Conservation (phyloP, 2,113 vertebrate species). For the Pampusana beccarii region DNA sequence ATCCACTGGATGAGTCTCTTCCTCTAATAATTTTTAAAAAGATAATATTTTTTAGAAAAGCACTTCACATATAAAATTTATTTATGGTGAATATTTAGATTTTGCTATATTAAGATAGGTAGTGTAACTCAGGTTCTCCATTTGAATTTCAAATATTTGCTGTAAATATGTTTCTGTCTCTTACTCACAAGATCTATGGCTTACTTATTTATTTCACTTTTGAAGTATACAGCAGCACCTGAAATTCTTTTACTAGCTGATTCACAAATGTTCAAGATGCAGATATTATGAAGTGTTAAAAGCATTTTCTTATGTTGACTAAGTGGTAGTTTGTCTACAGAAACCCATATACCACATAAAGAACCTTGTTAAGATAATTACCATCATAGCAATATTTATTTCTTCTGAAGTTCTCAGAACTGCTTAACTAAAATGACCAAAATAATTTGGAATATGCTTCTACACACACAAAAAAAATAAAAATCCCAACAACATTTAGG, state of each 20-base stretch:
- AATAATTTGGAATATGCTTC: neutral
- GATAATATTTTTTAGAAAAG: neutral
- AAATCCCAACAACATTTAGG: neutral
- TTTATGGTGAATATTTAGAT: neutral
- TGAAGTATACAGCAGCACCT: neutral
- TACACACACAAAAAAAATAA: neutral
- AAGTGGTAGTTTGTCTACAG: neutral
- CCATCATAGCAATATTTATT: neutral
- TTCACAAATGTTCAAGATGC: neutral
- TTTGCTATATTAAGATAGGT: neutral
- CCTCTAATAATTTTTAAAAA: constrained; percentile 78
- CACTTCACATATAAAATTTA: neutral
- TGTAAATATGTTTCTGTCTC: neutral
- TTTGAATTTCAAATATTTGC: neutral
- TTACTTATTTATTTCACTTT: neutral
- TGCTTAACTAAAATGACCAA: neutral
- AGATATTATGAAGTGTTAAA: neutral
- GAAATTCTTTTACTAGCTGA: neutral
- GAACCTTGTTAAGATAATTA: neutral
- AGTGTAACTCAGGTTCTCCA: neutral
- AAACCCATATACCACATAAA: neutral
- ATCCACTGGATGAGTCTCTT: constrained; percentile 92
- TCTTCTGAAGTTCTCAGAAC: neutral
- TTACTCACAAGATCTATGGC: neutral
- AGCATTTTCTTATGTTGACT: neutral